A percentile compares a stretch with the other conserved stretches of the same genome.
Evolutionary conservation across 1,140 invertebrate genomes (phyloP).

Genomic region (Lucilia cuprina): DNA sequence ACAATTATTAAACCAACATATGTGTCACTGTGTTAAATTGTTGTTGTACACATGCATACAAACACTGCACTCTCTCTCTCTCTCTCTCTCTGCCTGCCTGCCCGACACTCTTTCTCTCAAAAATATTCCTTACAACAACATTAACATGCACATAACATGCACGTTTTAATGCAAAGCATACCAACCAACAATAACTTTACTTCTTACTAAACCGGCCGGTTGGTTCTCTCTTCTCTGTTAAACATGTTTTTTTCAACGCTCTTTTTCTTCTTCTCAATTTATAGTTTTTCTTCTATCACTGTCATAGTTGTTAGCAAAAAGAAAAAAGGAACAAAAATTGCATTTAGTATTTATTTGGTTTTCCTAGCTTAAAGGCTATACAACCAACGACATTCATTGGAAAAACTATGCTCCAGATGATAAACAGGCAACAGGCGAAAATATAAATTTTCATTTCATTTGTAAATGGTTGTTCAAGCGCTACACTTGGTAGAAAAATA

Average conservation of each 20-base stretch:
- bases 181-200: background rate
- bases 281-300: background rate
- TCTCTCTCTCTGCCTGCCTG: no score
- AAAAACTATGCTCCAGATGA: background rate
- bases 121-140: background rate
- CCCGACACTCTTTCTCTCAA: background rate
- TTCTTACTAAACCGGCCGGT: background rate
- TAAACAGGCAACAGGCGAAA: constrained; percentile 22
- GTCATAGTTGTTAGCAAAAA: background rate
- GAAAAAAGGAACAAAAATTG: background rate
- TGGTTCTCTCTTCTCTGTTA: no score
- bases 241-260: background rate
- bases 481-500: no score
- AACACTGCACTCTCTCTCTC: background rate
- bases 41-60: background rate
- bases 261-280: background rate
- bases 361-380: background rate
- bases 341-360: background rate
- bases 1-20: background rate
- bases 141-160: background rate
- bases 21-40: constrained; percentile 28
- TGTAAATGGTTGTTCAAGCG: background rate
- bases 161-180: background rate
- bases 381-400: background rate
- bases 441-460: background rate